phyloP scores from a whole-genome alignment of 2,888 invertebrate genomes.

The Chloroclysta siterata region DNA sequence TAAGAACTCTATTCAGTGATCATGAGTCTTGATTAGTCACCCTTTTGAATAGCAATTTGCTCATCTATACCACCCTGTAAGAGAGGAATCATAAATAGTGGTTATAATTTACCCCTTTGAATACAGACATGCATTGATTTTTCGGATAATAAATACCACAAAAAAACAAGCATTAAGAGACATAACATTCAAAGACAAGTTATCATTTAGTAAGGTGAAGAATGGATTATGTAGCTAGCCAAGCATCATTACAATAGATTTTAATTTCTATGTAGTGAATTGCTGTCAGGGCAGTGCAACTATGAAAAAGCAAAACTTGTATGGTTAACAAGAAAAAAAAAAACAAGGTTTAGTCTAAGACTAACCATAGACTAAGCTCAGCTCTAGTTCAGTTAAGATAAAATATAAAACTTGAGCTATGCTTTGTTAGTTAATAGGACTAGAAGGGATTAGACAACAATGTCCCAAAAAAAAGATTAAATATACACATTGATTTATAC shows the following conservation, averaged over 20 bases:
- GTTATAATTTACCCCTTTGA: conserved; percentile 14
- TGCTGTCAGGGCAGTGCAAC: background rate
- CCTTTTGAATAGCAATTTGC: conserved; percentile 35
- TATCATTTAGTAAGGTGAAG: background rate
- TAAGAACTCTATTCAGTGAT: conserved; percentile 24
- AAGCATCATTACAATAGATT: conserved; percentile 10
- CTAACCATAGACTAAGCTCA: background rate
- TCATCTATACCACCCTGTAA: conserved; percentile 79
- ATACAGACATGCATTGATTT: background rate
- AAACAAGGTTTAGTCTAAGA: background rate
- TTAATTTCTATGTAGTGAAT: background rate
- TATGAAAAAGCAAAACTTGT: background rate
- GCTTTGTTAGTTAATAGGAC: background rate
- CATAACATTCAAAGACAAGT: background rate
- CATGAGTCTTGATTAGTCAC: conserved; percentile 25
- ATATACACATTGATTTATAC: no score
- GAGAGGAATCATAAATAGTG: conserved; percentile 52
- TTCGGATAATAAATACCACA: background rate
- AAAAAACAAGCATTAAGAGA: background rate
- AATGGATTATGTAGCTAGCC: conserved; percentile 9
- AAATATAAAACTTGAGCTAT: background rate
- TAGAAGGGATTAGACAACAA: background rate
- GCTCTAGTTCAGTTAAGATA: background rate
- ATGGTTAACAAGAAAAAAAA: background rate
- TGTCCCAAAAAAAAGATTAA: background rate